Evolutionary conservation across 2,888 invertebrate genomes (phyloP).

Genomic region (Mythimna albipuncta): DNA sequence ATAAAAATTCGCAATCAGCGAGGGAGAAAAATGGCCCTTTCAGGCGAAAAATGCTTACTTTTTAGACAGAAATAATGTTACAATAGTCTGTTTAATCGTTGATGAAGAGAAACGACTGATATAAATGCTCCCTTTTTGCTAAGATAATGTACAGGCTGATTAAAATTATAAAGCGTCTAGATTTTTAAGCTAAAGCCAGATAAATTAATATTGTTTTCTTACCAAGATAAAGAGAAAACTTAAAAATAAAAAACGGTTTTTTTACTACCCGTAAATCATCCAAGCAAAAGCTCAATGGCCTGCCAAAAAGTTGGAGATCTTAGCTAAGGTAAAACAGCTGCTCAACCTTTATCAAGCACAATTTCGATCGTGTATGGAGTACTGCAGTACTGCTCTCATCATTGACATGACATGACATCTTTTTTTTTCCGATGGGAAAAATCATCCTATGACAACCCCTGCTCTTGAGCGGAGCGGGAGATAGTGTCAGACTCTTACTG

Average conservation of each 20-base stretch:
- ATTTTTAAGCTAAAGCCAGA: conserved; percentile 18
- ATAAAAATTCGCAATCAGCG: conserved; percentile 39
- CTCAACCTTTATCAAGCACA: too few species aligned
- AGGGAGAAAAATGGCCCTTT: conserved; percentile 27
- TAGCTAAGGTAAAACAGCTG: too few species aligned
- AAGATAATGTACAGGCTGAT: conserved; percentile 37
- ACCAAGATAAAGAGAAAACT: conserved; percentile 13
- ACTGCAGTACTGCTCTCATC: too few species aligned
- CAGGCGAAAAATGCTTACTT: conserved; percentile 20
- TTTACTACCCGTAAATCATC: conserved; percentile 14
- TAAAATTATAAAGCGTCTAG: conserved; percentile 17
- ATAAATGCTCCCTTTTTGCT: conserved; percentile 26
- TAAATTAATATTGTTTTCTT: conserved; percentile 36
- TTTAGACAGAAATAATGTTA: conserved; percentile 44
- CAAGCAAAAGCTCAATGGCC: too few species aligned
- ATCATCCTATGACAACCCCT: too few species aligned
- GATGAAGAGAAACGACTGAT: conserved; percentile 50
- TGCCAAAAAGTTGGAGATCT: too few species aligned
- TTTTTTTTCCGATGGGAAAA: too few species aligned
- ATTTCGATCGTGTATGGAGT: too few species aligned
- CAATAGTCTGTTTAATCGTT: conserved; percentile 41
- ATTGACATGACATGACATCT: too few species aligned
- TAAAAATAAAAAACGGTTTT: conserved; percentile 21
- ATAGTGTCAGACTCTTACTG: too few species aligned
- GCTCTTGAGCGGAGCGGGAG: too few species aligned